Evolutionary conservation across 1,140 invertebrate genomes (phyloP).

Genomic region (Palaemon carinicauda): DNA sequence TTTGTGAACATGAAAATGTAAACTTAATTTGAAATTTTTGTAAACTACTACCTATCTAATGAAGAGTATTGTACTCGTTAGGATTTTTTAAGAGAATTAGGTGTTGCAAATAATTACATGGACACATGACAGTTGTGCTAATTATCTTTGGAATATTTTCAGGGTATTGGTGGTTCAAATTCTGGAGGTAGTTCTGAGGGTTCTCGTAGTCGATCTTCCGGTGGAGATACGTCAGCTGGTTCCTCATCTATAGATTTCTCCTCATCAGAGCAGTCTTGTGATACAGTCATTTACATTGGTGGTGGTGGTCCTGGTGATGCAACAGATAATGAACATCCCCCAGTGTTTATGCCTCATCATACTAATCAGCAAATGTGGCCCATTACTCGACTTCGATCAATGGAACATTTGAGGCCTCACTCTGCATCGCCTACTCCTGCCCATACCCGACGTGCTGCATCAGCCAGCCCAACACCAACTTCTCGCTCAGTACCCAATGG

Average conservation of each 20-base stretch:
- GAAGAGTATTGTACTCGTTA: no score
- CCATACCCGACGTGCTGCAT: constrained; percentile 44
- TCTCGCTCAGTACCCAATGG: constrained; percentile 58
- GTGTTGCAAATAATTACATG: no score
- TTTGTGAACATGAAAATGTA: no score
- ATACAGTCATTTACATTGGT: constrained; percentile 93
- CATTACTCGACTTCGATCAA: constrained; percentile 51
- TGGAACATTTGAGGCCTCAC: constrained; percentile 57
- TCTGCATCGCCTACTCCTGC: constrained; percentile 54
- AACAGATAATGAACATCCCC: constrained; percentile 88
- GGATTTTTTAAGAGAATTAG: no score
- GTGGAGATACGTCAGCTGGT: constrained; percentile 56
- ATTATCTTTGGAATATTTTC: neutral
- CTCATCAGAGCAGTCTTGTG: constrained; percentile 89
- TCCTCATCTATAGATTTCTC: constrained; percentile 89
- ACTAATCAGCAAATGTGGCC: constrained; percentile 46
- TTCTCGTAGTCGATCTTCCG: constrained; percentile 47
- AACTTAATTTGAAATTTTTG: no score
- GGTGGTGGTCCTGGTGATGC: constrained; percentile 82
- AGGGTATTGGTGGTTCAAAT: constrained; percentile 62
- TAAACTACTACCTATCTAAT: no score
- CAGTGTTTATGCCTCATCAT: constrained; percentile 58
- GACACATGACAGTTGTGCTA: no score
- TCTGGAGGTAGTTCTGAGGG: constrained; percentile 67
- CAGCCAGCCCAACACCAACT: constrained; percentile 58